Base-by-base conservation (phyloP, 2,113 vertebrate genomes). In the Thermophis baileyi region DNA sequence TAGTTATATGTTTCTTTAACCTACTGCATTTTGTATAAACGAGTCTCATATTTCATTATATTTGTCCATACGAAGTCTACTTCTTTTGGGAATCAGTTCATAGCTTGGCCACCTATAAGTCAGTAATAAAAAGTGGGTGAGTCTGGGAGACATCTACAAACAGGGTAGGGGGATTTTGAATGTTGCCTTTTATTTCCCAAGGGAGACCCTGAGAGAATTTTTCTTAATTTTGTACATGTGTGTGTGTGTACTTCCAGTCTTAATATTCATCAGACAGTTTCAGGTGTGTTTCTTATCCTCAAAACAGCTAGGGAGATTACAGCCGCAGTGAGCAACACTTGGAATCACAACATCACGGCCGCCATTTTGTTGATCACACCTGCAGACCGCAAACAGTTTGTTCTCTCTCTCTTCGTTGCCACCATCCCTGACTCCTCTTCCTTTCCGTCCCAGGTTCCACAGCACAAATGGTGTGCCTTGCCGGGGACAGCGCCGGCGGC, bases 401-500 rank as follows among this genome's bases (percentile, higher is more conserved):
- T 1, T 55, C 25, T 3, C 30, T 50, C 27, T 85, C 85, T 85
- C 25, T 87, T 4, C 11, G 0, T 47, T 3, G 11, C 12, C 85
- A 35, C 14, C 49, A 16, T 54, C n/a, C 87, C 12, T 49, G 30
- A 53, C 12, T n/a, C 16, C 1, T 7, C 50, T 53, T n/a, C 40
- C 20, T 35, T 55, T 49, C 25, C 1, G 3, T 30, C n/a, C 63
- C 94, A 99, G 99, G 99, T 22, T 99, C 98, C 94, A 99, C 98
- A 0, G 98, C 98, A 2, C 98, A 99, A 93, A 97, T 97, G 27
- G 98, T 99, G 81, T 99, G 99, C 94, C 96, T 99, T 86, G 98
- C 98, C 0, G 99, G 99, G 4, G 98, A 99, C 97, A 99, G 98
- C 2, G 98, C 99, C 0, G 98, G 99, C 0, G 98, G 99, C 30